Percentiles rank a stretch among this genome's conserved stretches.
phyloP scores from a whole-genome alignment of 2,113 vertebrate genomes.

The Isurus oxyrinchus region DNA sequence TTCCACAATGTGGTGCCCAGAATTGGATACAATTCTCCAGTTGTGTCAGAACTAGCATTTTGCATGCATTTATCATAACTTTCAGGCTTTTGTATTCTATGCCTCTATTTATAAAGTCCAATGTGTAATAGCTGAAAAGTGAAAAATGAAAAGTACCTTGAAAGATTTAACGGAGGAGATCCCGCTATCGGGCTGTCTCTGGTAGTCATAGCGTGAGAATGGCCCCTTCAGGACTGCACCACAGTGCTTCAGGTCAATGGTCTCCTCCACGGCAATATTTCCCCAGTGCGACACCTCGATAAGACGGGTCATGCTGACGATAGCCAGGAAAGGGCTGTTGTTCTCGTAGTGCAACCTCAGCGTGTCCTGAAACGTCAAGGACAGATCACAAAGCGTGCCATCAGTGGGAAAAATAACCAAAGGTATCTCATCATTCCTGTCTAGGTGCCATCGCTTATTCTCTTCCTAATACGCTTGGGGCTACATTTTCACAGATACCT shows the following conservation, averaged over 20 bases:
- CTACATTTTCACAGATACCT: neutral
- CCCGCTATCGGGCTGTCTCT: constrained; percentile 93
- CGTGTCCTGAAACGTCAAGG: constrained; percentile 60
- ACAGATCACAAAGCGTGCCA: neutral
- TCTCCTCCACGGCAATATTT: constrained; percentile 95
- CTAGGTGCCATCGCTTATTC: neutral
- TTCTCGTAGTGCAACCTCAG: constrained; percentile 97
- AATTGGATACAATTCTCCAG: neutral
- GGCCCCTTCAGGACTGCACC: constrained; percentile 89
- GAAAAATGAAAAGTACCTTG: constrained; percentile 61
- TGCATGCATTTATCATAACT: neutral
- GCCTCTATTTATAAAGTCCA: neutral
- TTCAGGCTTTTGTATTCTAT: neutral
- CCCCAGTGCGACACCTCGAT: constrained; percentile 98
- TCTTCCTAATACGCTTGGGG: neutral
- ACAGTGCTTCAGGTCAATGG: constrained; percentile 86
- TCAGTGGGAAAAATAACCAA: neutral
- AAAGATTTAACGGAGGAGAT: constrained; percentile 98
- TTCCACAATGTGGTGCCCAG: neutral
- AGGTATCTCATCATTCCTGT: neutral
- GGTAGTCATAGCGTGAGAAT: constrained; percentile 95
- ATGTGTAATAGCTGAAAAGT: neutral
- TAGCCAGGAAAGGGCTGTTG: constrained; percentile 89
- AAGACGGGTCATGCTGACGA: constrained; percentile 82
- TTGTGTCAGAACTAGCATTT: neutral